Evolutionary conservation across 1,140 invertebrate species (phyloP), one percentile per base, ranked within the genome.

Genomic region (Pogonognathellus flavescens): DNA sequence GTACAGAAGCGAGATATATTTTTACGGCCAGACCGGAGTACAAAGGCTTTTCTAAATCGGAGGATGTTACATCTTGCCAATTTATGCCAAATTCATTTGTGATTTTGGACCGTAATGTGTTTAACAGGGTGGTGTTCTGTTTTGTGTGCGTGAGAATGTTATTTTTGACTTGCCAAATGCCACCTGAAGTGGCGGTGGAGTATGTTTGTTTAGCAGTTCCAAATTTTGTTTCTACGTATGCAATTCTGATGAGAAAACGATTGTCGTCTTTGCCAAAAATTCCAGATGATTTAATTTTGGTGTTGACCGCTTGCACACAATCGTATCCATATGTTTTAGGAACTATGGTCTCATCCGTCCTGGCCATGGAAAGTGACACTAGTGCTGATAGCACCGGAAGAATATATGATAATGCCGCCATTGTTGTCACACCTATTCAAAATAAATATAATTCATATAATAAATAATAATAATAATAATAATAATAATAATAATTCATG

Each of bases 261-360:
- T 82, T 66, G 50, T 85, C 84, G 18, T 85, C 80, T n/a, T n/a
- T n/a, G 6, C n/a, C 8, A 16, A 82, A 85, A 13, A 85, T 18
- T 7, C 18, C 13, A n/a, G 80, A 20, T 18, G 1, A 6, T 8
- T 49, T n/a, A 57, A 85, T 11, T 85, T 85, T 85, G 14, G 13
- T n/a, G 13, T 20, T 49, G 1, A 80, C 72, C 18, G 55, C 84
- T 0, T 20, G 25, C 50, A 82, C 53, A 3, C 82, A 80, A 14
- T 85, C 84, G 4, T 14, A 22, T 1, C 84, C 84, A 52, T 70
- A 60, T 6, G 80, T 70, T 55, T 49, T 66, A 2, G 55, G 60
- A 1, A 57, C 59, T 10, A 85, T 4, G 0, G 84, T 85, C 52
- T 49, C 3, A 50, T 85, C 84, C 1, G 53, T 16, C 18, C 11